phyloP scores from a whole-genome alignment of 2,113 vertebrate species.

The Protobothrops flavoviridis region DNA sequence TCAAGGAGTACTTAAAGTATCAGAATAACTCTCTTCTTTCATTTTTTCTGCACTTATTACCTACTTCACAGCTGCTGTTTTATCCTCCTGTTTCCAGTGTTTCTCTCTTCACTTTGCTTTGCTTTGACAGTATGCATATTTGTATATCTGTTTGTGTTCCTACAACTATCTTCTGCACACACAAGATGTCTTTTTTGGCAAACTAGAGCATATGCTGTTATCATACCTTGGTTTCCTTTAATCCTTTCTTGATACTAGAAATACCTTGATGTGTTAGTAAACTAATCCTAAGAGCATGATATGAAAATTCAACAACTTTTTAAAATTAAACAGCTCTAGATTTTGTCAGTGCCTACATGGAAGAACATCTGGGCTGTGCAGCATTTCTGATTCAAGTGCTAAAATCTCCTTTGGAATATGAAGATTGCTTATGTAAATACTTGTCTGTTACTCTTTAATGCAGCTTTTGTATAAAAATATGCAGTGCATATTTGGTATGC shows the following conservation, averaged over 20 bases:
- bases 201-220: conserved; percentile 1
- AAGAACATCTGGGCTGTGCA: neutral
- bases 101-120: conserved; percentile 26
- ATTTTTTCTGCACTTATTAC: neutral
- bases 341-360: neutral
- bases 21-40: neutral
- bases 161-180: neutral
- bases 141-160: conserved; percentile 21
- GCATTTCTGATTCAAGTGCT: neutral
- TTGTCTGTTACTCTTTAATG: neutral
- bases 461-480: neutral
- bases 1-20: neutral
- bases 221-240: conserved; percentile 8
- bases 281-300: neutral
- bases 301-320: neutral
- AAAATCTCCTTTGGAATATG: neutral
- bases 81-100: conserved; percentile 5
- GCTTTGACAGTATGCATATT: conserved; percentile 30
- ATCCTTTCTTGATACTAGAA: neutral
- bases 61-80: conserved; percentile 16
- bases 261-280: neutral
- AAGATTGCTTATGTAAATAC: neutral
- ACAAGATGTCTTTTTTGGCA: conserved; percentile 15
- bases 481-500: neutral
- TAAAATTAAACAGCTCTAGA: neutral